Base-by-base conservation (phyloP, 2,888 invertebrate species). In the Diplazon laetatorius region DNA sequence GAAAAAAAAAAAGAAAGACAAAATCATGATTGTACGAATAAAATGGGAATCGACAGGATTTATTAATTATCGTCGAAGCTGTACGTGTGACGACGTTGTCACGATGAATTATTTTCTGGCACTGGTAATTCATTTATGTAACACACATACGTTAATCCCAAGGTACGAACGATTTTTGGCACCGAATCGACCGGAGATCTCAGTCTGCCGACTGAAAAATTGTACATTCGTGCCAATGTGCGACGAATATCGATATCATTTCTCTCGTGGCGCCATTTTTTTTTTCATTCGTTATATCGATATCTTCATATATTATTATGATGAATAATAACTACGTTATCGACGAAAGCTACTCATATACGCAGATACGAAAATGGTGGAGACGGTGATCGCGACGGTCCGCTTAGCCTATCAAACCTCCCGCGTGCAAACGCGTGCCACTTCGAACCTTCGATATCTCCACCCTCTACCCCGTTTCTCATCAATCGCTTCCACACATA, bases 171-270 rank as follows among this genome's bases (percentile, higher is more conserved):
- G 18, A 9, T 48, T n/a, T n/a, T 48, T 52, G 52, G 25, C 52
- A 6, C n/a, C 30, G 30, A 55, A 35, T 55, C 52, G 30, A 30
- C 30, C 30, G 14, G 5, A 8, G 30, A 35, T 4, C 6, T 35
- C 2, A n/a, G 1, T 8, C 14, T 55, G 52, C 52, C 52, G 30
- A 55, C 14, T 55, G 3, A n/a, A 50, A 50, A 50, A 50, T 22
- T n/a, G n/a, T n/a, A 22, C 16, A 35, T 6, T 48, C 30, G 30
- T 14, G 30, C 16, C 52, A 30, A 55, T 30, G n/a, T 2, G 30
- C 14, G 55, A 35, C 55, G 55, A 55, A 55, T 55, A 55, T 55
- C 16, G n/a, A n/a, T n/a, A n/a, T n/a, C n/a, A n/a, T n/a, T n/a
- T n/a, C n/a, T n/a, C n/a, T n/a, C n/a, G n/a, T n/a, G n/a, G n/a